Base-by-base conservation (phyloP, 37 sponge, comb jelly and placozoan species). In the Diacarnus erythraeanus region DNA sequence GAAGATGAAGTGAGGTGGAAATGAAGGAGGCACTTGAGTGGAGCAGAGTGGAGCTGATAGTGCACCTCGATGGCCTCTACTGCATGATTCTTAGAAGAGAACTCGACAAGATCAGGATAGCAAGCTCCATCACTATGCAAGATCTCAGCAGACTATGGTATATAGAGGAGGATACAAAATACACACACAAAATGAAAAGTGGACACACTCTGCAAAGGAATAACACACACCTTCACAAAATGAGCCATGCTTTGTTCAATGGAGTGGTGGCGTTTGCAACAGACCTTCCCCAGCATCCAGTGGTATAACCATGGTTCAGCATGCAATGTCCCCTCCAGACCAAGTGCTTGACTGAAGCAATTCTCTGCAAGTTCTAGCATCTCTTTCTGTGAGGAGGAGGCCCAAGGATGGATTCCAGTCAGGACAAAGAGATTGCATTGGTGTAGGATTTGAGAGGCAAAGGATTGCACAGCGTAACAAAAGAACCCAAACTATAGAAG, bases 401-500 rank as follows among this genome's bases (percentile, higher is more conserved):
- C 81, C 90, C 90, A 89, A 23, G 61, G 5, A 25, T 59, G 72
- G 29, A 71, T 17, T n/a, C 51, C 71, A 12, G 68, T 40, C 0
- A 17, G 3, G 1, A 59, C 5, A 57, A 56, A 87, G 31, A 87
- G 51, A 21, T 74, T 37, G 12, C 64, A 65, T 59, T 82, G 65
- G 18, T 44, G 36, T 15, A 75, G 51, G 33, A 89, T 61, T 40
- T 89, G 90, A 35, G 90, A 84, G 21, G 72, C 80, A 61, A 74
- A 89, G 12, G 90, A 75, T 29, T 89, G 85, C 0, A 89, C 26
- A 10, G 81, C 56, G 43, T 89, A 89, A 57, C 80, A 80, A 68
- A 89, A 89, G 47, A 89, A 76, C 8, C 89, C 90, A 84, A 75
- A 89, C 90, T 89, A 54, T 21, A 38, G n/a, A 64, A 43, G 65